Evolutionary conservation across 2,113 vertebrate species (phyloP).

Genomic region (Sialia sialis): DNA sequence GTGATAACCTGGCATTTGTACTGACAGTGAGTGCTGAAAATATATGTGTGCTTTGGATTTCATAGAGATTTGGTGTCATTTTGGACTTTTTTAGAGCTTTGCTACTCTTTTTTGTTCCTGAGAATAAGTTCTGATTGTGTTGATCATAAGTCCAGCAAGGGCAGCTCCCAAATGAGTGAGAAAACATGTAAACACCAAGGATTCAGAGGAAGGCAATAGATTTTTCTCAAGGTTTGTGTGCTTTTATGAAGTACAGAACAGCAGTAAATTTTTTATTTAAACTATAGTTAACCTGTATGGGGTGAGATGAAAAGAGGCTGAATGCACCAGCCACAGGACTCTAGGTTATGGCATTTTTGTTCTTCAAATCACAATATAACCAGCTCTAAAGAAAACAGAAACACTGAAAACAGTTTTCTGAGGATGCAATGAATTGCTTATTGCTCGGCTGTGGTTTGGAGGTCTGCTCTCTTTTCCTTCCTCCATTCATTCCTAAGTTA

Average conservation of each 20-base stretch:
- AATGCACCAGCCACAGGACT: not conserved
- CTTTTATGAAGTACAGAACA: not conserved
- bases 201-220: not conserved
- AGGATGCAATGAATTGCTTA: not conserved
- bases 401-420: not conserved
- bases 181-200: not conserved
- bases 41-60: not conserved
- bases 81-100: not conserved
- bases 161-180: not conserved
- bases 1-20: not conserved
- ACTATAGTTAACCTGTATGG: not conserved
- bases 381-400: constrained; percentile 20
- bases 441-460: not conserved
- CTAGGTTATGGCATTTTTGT: not conserved
- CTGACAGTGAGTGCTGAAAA: not conserved
- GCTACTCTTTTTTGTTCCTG: not conserved
- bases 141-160: not conserved
- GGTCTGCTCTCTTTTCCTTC: not conserved
- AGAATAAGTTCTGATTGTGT: not conserved
- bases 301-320: constrained; percentile 1
- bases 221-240: not conserved
- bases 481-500: not conserved
- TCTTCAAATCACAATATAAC: constrained; percentile 6
- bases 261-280: constrained; percentile 33
- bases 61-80: not conserved